phyloP scores from a whole-genome alignment of 2,113 vertebrate species.

The Tautogolabrus adspersus region DNA sequence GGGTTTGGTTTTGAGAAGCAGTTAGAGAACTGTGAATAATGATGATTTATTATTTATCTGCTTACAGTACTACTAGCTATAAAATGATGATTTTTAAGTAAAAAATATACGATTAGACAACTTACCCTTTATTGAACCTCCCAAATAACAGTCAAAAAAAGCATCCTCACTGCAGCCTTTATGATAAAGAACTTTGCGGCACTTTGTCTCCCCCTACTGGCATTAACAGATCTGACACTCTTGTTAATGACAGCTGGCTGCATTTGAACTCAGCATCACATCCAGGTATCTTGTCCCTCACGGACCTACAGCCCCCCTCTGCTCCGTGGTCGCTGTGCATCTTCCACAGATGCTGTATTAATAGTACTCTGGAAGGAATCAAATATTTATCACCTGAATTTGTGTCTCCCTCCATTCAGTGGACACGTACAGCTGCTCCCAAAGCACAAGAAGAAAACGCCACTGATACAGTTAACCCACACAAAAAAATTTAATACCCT shows the following conservation, averaged over 20 bases:
- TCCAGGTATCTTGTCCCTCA: slow-evolving; percentile 46
- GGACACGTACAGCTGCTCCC: slow-evolving; percentile 32
- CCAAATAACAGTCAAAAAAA: neutral
- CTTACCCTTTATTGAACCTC: no score
- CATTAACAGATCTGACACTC: neutral
- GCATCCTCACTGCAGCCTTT: neutral
- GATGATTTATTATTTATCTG: no score
- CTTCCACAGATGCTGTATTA: slow-evolving; percentile 69
- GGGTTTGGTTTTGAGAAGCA: no score
- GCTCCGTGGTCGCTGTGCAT: slow-evolving; percentile 27
- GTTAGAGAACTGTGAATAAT: no score
- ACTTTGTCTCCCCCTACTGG: slow-evolving; percentile 73
- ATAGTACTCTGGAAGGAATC: slow-evolving; percentile 55
- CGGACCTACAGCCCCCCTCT: slow-evolving; percentile 39
- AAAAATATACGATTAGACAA: no score
- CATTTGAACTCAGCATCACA: slow-evolving; percentile 48
- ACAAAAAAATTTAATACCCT: slow-evolving; percentile 84
- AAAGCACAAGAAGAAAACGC: slow-evolving; percentile 50
- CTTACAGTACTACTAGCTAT: no score
- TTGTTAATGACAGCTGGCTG: slow-evolving; percentile 30
- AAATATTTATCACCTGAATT: slow-evolving; percentile 71
- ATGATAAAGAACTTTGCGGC: slow-evolving; percentile 8
- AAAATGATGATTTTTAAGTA: no score
- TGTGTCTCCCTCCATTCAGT: slow-evolving; percentile 32
- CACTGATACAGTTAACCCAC: slow-evolving; percentile 78